A percentile compares a stretch with the other conserved stretches of the same genome.
Evolutionary conservation across 2,113 vertebrate genomes (phyloP).

Genomic region (Chlamydotis undulata): DNA sequence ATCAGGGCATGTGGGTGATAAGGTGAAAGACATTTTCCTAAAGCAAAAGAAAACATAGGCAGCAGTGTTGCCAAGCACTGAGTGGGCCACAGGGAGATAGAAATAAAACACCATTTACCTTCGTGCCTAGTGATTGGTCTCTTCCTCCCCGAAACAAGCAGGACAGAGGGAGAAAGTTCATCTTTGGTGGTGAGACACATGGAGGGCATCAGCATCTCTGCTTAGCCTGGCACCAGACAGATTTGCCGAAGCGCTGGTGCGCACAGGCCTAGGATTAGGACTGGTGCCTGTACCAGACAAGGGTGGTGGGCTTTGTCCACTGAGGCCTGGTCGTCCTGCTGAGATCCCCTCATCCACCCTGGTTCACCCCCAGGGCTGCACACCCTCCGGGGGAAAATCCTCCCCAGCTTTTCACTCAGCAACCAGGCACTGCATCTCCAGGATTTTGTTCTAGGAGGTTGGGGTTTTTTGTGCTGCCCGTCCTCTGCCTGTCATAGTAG

Average conservation of each 20-base stretch:
- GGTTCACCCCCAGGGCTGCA: too few species aligned
- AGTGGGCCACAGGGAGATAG: not conserved
- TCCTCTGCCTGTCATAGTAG: not conserved
- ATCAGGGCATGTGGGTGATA: not conserved
- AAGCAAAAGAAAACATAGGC: not conserved
- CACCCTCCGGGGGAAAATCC: not conserved
- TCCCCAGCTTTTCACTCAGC: not conserved
- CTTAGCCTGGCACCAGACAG: not conserved
- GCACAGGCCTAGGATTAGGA: not conserved
- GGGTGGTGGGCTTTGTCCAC: not conserved
- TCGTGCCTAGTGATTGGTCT: fast-evolving
- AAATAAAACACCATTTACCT: not conserved
- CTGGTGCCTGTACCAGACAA: fast-evolving
- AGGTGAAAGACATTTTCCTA: conserved; percentile 21
- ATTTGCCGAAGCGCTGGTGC: not conserved
- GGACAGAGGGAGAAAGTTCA: not conserved
- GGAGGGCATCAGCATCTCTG: not conserved
- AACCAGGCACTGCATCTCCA: too few species aligned
- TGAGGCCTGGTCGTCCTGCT: fast-evolving
- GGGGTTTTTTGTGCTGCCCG: fast-evolving
- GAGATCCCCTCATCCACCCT: fast-evolving
- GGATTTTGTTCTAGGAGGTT: not conserved
- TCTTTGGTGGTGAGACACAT: not conserved
- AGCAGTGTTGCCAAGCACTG: not conserved
- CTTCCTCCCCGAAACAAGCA: not conserved